phyloP scores from a whole-genome alignment of 2,888 invertebrate species.

The Apodemia zela region DNA sequence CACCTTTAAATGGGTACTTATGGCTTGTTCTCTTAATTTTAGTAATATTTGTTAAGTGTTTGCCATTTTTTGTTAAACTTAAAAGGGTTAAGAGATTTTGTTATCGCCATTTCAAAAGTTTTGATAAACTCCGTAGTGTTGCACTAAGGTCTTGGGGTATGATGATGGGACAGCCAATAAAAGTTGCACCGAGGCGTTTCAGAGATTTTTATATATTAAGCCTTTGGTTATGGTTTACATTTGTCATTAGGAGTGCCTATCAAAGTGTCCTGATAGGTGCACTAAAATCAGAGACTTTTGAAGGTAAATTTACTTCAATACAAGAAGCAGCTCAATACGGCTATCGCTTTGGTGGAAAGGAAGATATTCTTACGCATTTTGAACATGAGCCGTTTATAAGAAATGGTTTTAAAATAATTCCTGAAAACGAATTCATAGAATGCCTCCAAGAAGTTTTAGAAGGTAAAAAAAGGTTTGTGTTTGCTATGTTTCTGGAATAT shows the following conservation, averaged over 20 bases:
- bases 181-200: slow-evolving; percentile 50
- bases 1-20: slow-evolving; percentile 56
- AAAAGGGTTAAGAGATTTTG: slow-evolving; percentile 45
- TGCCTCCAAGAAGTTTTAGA: slow-evolving; percentile 48
- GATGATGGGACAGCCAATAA: slow-evolving; percentile 55
- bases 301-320: slow-evolving; percentile 50
- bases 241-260: slow-evolving; percentile 58
- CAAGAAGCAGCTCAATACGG: slow-evolving; percentile 50
- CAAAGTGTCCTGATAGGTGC: slow-evolving; percentile 63
- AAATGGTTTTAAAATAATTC: slow-evolving; percentile 46
- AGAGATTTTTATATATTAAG: slow-evolving; percentile 58
- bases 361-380: slow-evolving; percentile 52
- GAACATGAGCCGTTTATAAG: slow-evolving; percentile 53
- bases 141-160: slow-evolving; percentile 57
- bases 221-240: slow-evolving; percentile 64
- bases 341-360: slow-evolving; percentile 53
- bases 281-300: slow-evolving; percentile 50
- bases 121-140: slow-evolving; percentile 45
- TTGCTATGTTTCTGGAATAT: slow-evolving; percentile 58
- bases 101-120: slow-evolving; percentile 45
- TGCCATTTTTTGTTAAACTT: slow-evolving; percentile 49
- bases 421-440: slow-evolving; percentile 50
- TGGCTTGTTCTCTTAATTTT: slow-evolving; percentile 53
- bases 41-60: slow-evolving; percentile 45
- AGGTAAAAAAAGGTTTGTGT: slow-evolving; percentile 47